Evolutionary conservation across 2,888 invertebrate genomes (phyloP).

Genomic region (Epinotia demarniana): DNA sequence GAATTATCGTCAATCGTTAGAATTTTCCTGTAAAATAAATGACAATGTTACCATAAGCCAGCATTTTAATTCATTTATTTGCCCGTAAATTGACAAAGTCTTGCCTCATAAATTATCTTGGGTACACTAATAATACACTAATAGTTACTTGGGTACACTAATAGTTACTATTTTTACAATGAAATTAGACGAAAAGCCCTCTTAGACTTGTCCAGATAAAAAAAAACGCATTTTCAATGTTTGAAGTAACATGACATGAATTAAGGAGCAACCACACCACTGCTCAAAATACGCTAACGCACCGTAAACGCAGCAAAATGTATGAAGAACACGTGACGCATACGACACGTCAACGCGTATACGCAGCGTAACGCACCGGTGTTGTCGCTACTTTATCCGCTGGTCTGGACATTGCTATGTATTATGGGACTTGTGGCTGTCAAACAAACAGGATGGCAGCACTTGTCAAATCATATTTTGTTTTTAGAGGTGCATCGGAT

Average conservation of each 20-base stretch:
- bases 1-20: constrained; percentile 82
- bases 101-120: background rate
- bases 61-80: constrained; percentile 61
- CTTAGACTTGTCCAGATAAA: background rate
- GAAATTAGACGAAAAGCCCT: background rate
- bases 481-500: background rate
- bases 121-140: background rate
- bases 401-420: background rate
- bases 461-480: background rate
- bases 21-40: constrained; percentile 82
- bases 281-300: too few species aligned
- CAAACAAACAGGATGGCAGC: background rate
- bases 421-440: background rate
- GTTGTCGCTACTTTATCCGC: too few species aligned
- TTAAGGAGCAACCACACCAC: too few species aligned
- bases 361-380: too few species aligned
- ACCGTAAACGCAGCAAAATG: too few species aligned
- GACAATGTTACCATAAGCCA: constrained; percentile 78
- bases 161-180: background rate
- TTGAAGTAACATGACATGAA: too few species aligned
- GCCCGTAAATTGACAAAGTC: constrained; percentile 47
- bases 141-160: background rate
- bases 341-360: too few species aligned
- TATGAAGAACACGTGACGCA: too few species aligned
- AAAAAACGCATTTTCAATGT: background rate